These are phyloP conservation scores for Cossypha dichroa DNA, from an alignment of 2,797 vertebrate species.

Conservation along the genomic window DNA sequence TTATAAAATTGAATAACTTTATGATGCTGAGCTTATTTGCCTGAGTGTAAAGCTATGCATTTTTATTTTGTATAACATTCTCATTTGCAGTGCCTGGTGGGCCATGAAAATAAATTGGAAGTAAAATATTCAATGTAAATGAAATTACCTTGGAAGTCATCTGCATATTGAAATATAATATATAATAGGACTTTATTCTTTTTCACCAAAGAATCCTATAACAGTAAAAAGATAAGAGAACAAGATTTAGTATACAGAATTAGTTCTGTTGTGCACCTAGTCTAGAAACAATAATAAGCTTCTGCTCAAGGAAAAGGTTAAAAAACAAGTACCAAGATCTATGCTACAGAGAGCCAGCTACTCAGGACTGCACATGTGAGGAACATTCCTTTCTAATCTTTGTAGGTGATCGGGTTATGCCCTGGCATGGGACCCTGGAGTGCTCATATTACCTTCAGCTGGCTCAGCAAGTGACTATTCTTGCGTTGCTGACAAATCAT, in stretches of 20 bases:
- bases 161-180: not conserved
- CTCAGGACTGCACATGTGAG: not conserved
- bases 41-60: not conserved
- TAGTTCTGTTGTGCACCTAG: not conserved
- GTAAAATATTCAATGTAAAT: not conserved
- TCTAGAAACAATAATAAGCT: not conserved
- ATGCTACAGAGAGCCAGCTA: not conserved
- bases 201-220: not conserved
- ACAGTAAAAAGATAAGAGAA: not conserved
- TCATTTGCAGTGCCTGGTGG: not conserved
- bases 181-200: not conserved
- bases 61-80: not conserved
- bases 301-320: not conserved
- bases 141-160: not conserved
- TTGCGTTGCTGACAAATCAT: not conserved
- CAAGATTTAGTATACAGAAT: not conserved
- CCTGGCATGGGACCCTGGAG: not conserved
- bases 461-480: slow-evolving; percentile 21
- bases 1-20: not conserved
- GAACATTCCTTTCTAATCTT: slow-evolving; percentile 57
- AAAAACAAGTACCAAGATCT: not conserved
- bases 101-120: not conserved
- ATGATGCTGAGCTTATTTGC: not conserved
- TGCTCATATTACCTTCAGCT: slow-evolving; percentile 7
- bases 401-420: slow-evolving; percentile 40